Percentiles rank a stretch among this genome's conserved stretches.
phyloP scores from a whole-genome alignment of 2,797 vertebrate species.

The Parauchenoglanis punctatus region DNA sequence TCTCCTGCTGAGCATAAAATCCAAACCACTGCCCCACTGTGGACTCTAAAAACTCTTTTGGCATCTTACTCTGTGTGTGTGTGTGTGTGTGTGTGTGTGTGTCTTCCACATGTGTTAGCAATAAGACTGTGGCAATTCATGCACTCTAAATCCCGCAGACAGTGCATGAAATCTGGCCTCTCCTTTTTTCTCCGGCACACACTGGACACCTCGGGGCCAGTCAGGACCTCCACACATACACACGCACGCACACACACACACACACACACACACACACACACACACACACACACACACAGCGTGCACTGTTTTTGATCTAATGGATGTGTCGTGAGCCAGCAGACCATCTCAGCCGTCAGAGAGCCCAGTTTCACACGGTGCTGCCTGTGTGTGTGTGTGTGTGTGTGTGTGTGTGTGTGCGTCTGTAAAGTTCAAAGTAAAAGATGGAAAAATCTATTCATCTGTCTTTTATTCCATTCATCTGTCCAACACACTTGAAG shows the following conservation, averaged over 20 bases:
- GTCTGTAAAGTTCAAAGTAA: constrained; percentile 8
- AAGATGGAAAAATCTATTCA: constrained; percentile 9
- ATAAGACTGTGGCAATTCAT: constrained; percentile 60
- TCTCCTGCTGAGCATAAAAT: constrained; percentile 28
- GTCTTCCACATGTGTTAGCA: constrained; percentile 60
- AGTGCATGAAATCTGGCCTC: constrained; percentile 58
- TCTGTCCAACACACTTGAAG: background rate
- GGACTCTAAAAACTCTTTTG: constrained; percentile 23
- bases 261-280: constrained; percentile 35
- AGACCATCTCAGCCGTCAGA: constrained; percentile 11
- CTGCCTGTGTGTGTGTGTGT: constrained; percentile 22
- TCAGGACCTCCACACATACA: constrained; percentile 38
- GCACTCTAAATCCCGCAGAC: constrained; percentile 59
- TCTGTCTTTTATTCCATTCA: background rate
- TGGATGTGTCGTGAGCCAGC: constrained; percentile 50
- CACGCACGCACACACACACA: constrained; percentile 13
- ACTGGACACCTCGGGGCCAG: constrained; percentile 55
- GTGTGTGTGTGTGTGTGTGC: constrained; percentile 31
- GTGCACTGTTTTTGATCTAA: constrained; percentile 55
- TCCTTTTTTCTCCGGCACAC: constrained; percentile 50
- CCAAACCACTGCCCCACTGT: constrained; percentile 39
- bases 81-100: constrained; percentile 42
- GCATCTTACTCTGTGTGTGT: constrained; percentile 20
- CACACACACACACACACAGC: constrained; percentile 15
- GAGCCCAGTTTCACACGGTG: constrained; percentile 15